These are phyloP conservation scores for Lordiphosa mommai DNA, from an alignment of 1,140 invertebrate genomes.

Conservation along the genomic window DNA sequence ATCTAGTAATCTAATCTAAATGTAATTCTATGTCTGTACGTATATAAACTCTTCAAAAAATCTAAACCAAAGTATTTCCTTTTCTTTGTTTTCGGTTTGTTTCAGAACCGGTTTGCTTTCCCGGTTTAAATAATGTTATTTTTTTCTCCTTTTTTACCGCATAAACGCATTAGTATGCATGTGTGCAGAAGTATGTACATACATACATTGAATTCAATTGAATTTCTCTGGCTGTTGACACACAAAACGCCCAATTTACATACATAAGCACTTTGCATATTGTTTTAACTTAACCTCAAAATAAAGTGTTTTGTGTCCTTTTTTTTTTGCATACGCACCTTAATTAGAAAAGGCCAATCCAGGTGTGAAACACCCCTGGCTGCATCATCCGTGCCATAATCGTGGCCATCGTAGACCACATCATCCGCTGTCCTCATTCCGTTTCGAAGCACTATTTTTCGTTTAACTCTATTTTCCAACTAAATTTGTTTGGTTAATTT, in stretches of 20 bases:
- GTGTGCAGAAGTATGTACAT: not conserved
- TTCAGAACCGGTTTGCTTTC: no score
- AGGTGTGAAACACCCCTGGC: constrained; percentile 53
- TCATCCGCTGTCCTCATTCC: constrained; percentile 42
- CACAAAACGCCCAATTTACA: constrained; percentile 44
- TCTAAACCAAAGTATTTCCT: no score
- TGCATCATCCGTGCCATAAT: constrained; percentile 48
- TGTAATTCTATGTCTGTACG: no score
- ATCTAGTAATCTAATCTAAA: no score
- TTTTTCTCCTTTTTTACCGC: no score
- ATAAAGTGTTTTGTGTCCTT: constrained; percentile 7
- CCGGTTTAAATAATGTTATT: no score
- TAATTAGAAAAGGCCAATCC: constrained; percentile 77
- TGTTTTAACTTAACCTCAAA: constrained; percentile 51
- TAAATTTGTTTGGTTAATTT: not conserved
- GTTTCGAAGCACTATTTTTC: not conserved
- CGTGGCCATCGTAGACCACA: constrained; percentile 55
- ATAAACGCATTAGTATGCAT: not conserved
- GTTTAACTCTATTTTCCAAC: not conserved
- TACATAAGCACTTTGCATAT: constrained; percentile 37
- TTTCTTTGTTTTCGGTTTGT: no score
- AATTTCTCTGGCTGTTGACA: constrained; percentile 35
- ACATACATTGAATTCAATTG: no score
- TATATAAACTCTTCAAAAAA: no score
- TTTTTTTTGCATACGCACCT: constrained; percentile 49